Evolutionary conservation across 2,888 invertebrate genomes (phyloP), one percentile per base, ranked within the genome.

Genomic region (Falcaria lacertinaria): DNA sequence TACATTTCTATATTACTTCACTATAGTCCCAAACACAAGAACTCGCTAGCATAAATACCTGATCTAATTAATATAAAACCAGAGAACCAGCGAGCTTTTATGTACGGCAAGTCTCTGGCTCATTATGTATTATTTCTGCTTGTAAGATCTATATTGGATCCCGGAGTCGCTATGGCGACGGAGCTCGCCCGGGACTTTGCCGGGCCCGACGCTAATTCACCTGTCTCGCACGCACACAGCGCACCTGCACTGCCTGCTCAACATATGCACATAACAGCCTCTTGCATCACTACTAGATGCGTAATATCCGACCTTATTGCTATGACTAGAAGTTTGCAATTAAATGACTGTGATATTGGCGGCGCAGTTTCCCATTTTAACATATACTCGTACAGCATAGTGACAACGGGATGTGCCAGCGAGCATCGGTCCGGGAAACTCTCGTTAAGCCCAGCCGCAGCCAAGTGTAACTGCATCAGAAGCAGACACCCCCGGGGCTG

Each of bases 141-240:
- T 69, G 68, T 73, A 73, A 46, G 60, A 53, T 66, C 63, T 69
- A 69, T 74, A 74, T 76, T 69, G 69, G 69, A 74, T 69, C 65
- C 72, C 63, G 71, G 72, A 71, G 83, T 84, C 71, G 67, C 72
- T 68, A 82, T 83, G 75, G 68, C 69, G 66, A 85, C 83, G 73
- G 56, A 69, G 75, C 74, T 72, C 74, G 69, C 69, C 75, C 75
- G 74, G 77, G 71, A 46, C 65, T 52, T 19, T 13, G 22, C 25
- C 6, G 69, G 62, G 58, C 72, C 69, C 61, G 64, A 65, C 57
- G 61, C 70, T 71, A 74, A 72, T 69, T 81, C 75, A 82, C 78
- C 83, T 81, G 76, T 67, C 72, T 61, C 64, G 49, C 71, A 61
- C 74, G 65, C 77, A 67, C 80, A 72, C 67, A 60, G 52, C 33